Evolutionary conservation across 2,113 vertebrate species (phyloP).

Genomic region (Thomomys bottae): DNA sequence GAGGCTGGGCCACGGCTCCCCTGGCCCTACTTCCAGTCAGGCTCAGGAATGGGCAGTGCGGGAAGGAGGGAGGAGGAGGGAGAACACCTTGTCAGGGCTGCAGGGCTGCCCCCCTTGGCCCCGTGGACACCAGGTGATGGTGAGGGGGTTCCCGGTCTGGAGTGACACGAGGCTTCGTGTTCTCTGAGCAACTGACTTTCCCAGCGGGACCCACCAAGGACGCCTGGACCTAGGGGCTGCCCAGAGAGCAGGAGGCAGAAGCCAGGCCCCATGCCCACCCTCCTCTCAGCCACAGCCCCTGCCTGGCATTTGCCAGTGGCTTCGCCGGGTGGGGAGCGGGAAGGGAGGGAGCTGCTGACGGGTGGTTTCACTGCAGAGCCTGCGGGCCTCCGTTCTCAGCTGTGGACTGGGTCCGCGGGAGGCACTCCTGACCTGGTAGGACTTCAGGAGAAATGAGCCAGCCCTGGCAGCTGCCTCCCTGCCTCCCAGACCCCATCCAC

Average conservation of each 20-base stretch:
- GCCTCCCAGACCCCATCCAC: not conserved
- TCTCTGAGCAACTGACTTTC: not conserved
- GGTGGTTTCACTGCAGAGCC: conserved; percentile 6
- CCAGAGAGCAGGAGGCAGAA: not conserved
- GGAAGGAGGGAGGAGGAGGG: not conserved
- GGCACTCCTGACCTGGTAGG: not conserved
- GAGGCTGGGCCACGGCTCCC: too few relatives aligned
- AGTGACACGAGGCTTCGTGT: not conserved
- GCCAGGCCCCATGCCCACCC: fast-evolving
- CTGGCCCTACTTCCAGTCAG: not conserved
- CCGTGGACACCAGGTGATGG: too few relatives aligned
- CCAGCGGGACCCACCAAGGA: not conserved
- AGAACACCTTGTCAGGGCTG: too few relatives aligned
- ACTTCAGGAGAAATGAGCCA: not conserved
- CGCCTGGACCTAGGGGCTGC: too few relatives aligned
- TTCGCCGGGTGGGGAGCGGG: not conserved
- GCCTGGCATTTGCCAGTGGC: not conserved
- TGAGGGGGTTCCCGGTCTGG: too few relatives aligned
- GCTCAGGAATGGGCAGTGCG: not conserved
- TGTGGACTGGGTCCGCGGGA: not conserved
- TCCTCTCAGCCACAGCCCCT: not conserved
- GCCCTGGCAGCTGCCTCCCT: not conserved
- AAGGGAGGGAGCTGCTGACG: conserved; percentile 19
- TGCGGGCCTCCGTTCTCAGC: not conserved
- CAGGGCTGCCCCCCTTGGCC: too few relatives aligned